phyloP scores from a whole-genome alignment of 2,113 vertebrate species.

The Clarias magur region DNA sequence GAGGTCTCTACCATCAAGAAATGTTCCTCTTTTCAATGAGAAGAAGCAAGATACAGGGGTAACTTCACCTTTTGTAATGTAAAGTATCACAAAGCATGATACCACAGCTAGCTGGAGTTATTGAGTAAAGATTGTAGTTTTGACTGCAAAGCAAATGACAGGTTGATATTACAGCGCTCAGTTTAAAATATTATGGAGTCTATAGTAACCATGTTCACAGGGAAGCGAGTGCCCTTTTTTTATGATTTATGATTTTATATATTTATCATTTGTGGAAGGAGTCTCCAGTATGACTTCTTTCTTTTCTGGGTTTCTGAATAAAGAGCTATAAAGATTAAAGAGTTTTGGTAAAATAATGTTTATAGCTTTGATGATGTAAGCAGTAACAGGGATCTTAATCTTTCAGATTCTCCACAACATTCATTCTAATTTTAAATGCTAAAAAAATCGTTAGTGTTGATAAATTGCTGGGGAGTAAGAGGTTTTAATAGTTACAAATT shows the following conservation, averaged over 20 bases:
- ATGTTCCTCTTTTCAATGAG: slow-evolving; percentile 82
- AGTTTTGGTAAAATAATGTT: neutral
- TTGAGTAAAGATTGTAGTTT: neutral
- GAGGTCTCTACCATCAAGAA: slow-evolving; percentile 81
- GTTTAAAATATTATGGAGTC: neutral
- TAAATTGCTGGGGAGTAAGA: neutral
- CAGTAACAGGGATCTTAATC: neutral
- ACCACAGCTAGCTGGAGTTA: neutral
- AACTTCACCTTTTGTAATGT: neutral
- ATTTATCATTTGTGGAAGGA: neutral
- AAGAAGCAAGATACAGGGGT: slow-evolving; percentile 85
- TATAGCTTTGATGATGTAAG: neutral
- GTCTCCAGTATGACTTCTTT: neutral
- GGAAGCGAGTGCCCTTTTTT: neutral
- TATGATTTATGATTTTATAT: too few relatives aligned
- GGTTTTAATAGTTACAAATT: neutral
- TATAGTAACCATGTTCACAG: neutral
- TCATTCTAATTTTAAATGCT: neutral
- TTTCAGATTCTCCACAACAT: neutral
- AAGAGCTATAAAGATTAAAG: neutral
- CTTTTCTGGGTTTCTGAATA: neutral
- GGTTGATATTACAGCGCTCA: neutral
- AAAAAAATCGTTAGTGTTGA: neutral
- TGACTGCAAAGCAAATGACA: neutral
- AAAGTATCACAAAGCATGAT: neutral